A percentile compares a stretch with the other conserved stretches of the same genome.
Evolutionary conservation across 2,113 vertebrate species (phyloP).

Genomic region (Dasyornis broadbenti): DNA sequence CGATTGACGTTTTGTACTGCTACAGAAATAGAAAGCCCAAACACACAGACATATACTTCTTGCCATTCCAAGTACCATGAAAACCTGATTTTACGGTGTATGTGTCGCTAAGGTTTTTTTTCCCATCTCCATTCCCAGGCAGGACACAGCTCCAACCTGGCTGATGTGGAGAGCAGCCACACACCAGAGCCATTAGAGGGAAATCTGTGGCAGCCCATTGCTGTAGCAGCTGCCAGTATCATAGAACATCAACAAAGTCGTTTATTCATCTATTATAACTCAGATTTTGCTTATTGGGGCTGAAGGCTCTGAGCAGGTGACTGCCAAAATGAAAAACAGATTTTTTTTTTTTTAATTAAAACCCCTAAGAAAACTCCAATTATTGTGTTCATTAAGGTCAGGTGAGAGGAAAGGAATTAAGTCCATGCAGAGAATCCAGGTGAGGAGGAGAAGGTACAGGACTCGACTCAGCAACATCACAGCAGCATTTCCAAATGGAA

Average conservation of each 20-base stretch:
- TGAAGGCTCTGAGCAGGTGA: background rate
- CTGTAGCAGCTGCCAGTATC: background rate
- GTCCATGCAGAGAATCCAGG: background rate
- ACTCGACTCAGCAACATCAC: accelerated
- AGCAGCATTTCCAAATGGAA: background rate
- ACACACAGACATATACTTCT: background rate
- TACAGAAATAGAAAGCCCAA: background rate
- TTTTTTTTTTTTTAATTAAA: background rate
- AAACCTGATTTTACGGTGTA: background rate
- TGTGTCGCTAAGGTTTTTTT: background rate
- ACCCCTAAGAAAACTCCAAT: background rate
- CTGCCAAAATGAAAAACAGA: background rate
- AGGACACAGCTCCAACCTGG: background rate
- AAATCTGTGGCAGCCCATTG: background rate
- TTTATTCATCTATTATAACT: background rate
- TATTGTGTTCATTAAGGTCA: background rate
- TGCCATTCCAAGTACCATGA: background rate
- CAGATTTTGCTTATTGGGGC: background rate
- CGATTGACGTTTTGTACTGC: background rate
- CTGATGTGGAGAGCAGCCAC: background rate
- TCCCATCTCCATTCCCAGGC: background rate
- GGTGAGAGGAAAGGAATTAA: background rate
- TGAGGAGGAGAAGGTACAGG: background rate
- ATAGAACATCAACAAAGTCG: background rate
- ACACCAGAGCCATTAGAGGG: background rate